Conservation (phyloP, 2,797 vertebrate species). For the Alcedo atthis region DNA sequence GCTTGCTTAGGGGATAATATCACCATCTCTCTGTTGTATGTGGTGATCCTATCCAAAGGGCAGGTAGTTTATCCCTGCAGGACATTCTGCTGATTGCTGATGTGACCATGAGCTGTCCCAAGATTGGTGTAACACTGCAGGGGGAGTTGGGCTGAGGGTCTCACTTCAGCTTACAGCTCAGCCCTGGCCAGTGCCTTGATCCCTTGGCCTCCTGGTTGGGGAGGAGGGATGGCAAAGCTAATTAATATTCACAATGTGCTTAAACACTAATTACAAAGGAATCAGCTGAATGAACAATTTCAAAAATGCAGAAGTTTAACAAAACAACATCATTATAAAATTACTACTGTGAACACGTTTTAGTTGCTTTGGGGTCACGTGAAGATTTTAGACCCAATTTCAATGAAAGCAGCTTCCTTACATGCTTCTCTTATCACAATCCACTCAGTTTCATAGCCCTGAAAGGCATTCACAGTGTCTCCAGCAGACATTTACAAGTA, state of each 20-base stretch:
- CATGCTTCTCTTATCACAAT: neutral
- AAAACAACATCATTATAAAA: neutral
- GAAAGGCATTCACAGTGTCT: neutral
- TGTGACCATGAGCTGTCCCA: neutral
- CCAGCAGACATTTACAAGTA: neutral
- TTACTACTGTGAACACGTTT: fast-evolving
- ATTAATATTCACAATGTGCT: neutral
- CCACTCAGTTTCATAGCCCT: neutral
- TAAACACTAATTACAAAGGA: neutral
- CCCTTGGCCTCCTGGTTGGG: neutral
- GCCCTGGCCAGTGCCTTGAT: fast-evolving
- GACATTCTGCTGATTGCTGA: neutral
- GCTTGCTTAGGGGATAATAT: neutral
- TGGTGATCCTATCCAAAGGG: neutral
- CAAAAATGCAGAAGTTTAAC: neutral
- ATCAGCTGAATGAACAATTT: neutral
- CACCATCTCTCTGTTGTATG: fast-evolving
- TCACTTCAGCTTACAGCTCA: neutral
- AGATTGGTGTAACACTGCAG: fast-evolving
- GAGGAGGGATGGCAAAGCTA: neutral
- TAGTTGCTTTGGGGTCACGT: neutral
- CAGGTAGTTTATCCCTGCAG: slow-evolving; percentile 1
- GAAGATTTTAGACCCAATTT: neutral
- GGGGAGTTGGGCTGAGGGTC: neutral
- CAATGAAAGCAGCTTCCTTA: neutral